phyloP scores from a whole-genome alignment of 2,888 invertebrate genomes.

The Pachydiplax longipennis region DNA sequence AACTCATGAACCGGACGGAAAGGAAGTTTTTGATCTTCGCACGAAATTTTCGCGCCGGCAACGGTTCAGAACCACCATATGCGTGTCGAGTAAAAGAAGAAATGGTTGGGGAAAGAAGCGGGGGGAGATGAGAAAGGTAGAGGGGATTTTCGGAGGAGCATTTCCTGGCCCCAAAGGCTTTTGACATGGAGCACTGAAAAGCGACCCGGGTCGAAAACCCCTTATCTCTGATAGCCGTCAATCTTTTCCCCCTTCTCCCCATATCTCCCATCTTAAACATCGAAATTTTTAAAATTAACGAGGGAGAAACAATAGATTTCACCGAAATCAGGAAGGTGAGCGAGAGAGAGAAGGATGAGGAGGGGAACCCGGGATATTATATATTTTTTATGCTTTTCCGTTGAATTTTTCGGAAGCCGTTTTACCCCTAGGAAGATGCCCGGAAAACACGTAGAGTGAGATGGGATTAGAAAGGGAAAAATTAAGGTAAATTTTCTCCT shows the following conservation, averaged over 20 bases:
- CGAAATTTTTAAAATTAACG: constrained; percentile 41
- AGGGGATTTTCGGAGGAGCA: neutral
- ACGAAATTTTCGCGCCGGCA: constrained; percentile 43
- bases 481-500: neutral
- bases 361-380: neutral
- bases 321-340: constrained; percentile 14
- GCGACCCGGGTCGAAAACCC: constrained; percentile 40
- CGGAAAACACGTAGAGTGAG: constrained; percentile 3
- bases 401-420: constrained; percentile 29
- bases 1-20: neutral
- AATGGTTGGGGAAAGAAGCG: neutral
- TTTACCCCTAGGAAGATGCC: neutral
- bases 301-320: constrained; percentile 44
- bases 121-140: neutral
- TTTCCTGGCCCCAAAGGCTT: constrained; percentile 41
- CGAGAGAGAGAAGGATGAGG: neutral
- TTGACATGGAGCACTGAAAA: constrained; percentile 38
- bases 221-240: constrained; percentile 26
- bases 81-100: constrained; percentile 22
- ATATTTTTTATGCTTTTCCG: neutral
- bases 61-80: constrained; percentile 38
- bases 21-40: constrained; percentile 36
- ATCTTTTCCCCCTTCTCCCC: neutral
- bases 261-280: constrained; percentile 38
- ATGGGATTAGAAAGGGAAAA: neutral